Base-by-base conservation (phyloP, 2,797 vertebrate genomes). In the Gymnothorax javanicus region DNA sequence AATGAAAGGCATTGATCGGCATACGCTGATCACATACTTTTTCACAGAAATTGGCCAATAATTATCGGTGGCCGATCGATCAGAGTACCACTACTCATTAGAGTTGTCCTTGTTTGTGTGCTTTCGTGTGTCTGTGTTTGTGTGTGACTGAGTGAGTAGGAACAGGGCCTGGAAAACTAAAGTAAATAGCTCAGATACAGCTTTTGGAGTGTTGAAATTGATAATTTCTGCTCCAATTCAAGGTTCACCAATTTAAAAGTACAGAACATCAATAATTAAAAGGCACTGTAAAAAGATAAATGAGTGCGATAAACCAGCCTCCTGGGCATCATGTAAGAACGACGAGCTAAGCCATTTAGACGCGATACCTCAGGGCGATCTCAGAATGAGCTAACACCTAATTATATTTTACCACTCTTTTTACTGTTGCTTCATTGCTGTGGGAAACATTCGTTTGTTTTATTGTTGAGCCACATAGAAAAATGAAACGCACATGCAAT, bases 201-300 rank as follows among this genome's bases (percentile, higher is more conserved):
- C 82, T 90, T 54, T 82, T 33, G 62, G 86, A 85, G 62, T 85
- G 54, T 84, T 59, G 87, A 87, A 89, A 94, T 94, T 90, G 91
- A 95, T 95, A 91, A 90, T 73, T 86, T 89, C 89, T 88, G 85
- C 86, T 90, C 91, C 12, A 79, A 91, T 87, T 84, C 89, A 83
- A 5, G 60, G 90, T 87, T 83, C 90, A 88, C 89, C 89, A 17
- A 77, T 83, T 90, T 86, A 86, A 89, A 93, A 92, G 92, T 92
- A 90, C 92, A 92, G 84, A 20, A 64, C 91, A 93, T 94, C 90
- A 94, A 96, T 95, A 94, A 95, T 95, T 94, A 94, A 96, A 93
- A 7, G 91, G 89, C 86, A 91, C 90, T 91, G 95, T 94, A 94
- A 94, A 93, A 94, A 93, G 94, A 94, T 86, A 83, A 95, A 95